Evolutionary conservation across 2,113 vertebrate species (phyloP).

Genomic region (Heteronetta atricapilla): DNA sequence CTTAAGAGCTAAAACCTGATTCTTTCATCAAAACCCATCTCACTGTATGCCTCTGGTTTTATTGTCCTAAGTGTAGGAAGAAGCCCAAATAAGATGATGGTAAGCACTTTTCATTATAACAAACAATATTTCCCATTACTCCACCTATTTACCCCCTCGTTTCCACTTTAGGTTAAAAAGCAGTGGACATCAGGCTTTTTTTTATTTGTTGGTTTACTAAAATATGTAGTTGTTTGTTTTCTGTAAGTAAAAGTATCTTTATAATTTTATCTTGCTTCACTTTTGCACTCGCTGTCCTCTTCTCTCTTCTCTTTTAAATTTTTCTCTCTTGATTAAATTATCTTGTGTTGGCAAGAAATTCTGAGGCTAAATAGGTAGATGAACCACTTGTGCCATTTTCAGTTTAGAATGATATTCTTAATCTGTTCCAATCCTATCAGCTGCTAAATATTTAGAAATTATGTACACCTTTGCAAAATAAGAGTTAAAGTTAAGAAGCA

Average conservation of each 20-base stretch:
- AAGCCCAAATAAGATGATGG: neutral
- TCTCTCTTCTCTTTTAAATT: neutral
- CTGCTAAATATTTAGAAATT: neutral
- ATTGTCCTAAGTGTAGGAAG: neutral
- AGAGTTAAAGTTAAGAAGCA: neutral
- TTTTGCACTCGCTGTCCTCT: slow-evolving; percentile 31
- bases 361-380: neutral
- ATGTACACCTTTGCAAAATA: neutral
- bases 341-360: slow-evolving; percentile 47
- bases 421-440: slow-evolving; percentile 15
- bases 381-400: neutral
- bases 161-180: neutral
- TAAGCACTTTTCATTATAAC: neutral
- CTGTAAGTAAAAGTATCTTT: neutral
- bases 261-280: neutral
- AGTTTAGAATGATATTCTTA: slow-evolving; percentile 37
- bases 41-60: neutral
- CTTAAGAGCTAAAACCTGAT: neutral
- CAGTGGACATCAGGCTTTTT: neutral
- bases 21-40: neutral
- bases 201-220: neutral
- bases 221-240: neutral
- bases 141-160: neutral
- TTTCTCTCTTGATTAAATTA: slow-evolving; percentile 55
- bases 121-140: neutral